These are phyloP conservation scores for Microtus richardsoni DNA, from an alignment of 2,113 vertebrate genomes.

Conservation along the genomic window DNA sequence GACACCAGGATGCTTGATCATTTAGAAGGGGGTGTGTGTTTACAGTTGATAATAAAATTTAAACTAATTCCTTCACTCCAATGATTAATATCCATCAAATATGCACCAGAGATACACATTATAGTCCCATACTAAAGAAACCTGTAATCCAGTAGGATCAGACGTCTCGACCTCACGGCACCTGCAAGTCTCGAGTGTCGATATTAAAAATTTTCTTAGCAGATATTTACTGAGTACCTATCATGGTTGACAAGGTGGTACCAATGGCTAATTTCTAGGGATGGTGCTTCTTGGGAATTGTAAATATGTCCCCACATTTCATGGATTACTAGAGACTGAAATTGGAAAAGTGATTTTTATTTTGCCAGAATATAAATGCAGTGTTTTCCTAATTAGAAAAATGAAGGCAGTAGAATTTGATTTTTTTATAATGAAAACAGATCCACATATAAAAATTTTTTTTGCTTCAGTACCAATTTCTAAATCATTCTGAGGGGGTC, in stretches of 20 bases:
- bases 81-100: background rate
- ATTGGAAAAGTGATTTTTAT: background rate
- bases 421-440: constrained; percentile 53
- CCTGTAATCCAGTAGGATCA: background rate
- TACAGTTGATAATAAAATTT: constrained; percentile 27
- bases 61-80: constrained; percentile 35
- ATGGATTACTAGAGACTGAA: constrained; percentile 12
- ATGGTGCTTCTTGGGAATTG: constrained; percentile 23
- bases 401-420: background rate
- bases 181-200: background rate
- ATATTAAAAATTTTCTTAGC: constrained; percentile 30
- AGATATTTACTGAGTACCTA: background rate
- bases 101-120: background rate
- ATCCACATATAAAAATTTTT: background rate
- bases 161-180: background rate
- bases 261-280: background rate
- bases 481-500: constrained; percentile 4
- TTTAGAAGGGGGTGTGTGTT: background rate
- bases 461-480: constrained; percentile 18
- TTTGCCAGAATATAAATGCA: constrained; percentile 26
- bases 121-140: background rate
- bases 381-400: constrained; percentile 45
- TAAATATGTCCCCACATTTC: constrained; percentile 25
- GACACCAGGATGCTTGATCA: background rate
- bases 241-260: background rate